Percentiles rank a stretch among this genome's conserved stretches.
phyloP scores from a whole-genome alignment of 2,888 invertebrate species.

The Dermolepida albohirtum region DNA sequence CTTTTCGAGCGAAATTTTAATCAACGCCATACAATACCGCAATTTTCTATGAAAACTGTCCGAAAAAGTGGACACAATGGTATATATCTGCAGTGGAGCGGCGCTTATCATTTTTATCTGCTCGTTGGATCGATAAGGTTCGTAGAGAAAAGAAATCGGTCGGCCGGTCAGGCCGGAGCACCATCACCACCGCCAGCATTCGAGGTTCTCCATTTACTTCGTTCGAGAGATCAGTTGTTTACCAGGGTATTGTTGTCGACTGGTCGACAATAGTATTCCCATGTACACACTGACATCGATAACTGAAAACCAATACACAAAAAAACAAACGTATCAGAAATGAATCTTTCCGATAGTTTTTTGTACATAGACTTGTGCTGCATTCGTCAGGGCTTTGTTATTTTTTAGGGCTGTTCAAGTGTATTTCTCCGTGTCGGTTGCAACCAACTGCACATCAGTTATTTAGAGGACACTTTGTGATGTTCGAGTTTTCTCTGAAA shows the following conservation, averaged over 20 bases:
- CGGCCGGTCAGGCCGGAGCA: neutral
- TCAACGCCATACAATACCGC: slow-evolving; percentile 37
- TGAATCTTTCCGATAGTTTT: slow-evolving; percentile 13
- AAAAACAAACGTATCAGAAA: slow-evolving; percentile 28
- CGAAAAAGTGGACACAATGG: slow-evolving; percentile 39
- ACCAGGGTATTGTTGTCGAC: slow-evolving; percentile 12
- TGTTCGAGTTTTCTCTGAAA: too few species aligned
- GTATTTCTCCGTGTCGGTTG: slow-evolving; percentile 20
- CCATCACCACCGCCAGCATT: neutral
- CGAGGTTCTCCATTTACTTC: slow-evolving; percentile 2
- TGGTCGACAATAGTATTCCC: slow-evolving; percentile 11
- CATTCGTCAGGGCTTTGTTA: too few species aligned
- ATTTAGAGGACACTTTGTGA: too few species aligned
- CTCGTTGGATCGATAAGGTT: slow-evolving; percentile 19
- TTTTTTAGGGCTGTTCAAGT: slow-evolving; percentile 2
- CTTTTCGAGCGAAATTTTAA: slow-evolving; percentile 36
- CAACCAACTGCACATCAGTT: neutral
- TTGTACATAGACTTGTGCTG: neutral
- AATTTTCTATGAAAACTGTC: slow-evolving; percentile 41
- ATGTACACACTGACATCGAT: neutral
- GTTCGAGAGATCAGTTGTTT: slow-evolving; percentile 18
- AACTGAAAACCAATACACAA: neutral
- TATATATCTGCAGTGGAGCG: slow-evolving; percentile 39
- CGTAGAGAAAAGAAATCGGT: slow-evolving; percentile 21
- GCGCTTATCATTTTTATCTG: slow-evolving; percentile 33